phyloP scores from a whole-genome alignment of 2,113 vertebrate genomes.

The Thunnus maccoyii region DNA sequence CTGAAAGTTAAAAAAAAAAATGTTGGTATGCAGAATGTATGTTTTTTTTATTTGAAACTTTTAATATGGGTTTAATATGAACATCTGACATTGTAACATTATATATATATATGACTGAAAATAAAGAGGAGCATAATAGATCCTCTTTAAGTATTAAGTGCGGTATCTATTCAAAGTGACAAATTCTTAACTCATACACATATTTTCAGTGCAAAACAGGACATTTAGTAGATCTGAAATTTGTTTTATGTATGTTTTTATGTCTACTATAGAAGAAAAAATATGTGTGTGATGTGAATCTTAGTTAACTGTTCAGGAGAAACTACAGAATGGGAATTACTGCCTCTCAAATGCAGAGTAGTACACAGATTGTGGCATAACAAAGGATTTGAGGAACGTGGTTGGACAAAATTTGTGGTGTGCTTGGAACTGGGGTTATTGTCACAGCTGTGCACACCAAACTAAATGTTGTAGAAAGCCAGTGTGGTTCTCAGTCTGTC shows the following conservation, averaged over 20 bases:
- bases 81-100: too few relatives aligned
- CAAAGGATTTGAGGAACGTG: not conserved
- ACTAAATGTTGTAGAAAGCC: not conserved
- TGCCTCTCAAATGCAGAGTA: not conserved
- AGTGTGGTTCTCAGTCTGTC: not conserved
- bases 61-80: too few relatives aligned
- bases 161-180: constrained; percentile 6
- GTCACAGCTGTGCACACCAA: not conserved
- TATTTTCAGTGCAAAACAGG: not conserved
- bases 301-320: not conserved
- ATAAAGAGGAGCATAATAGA: too few relatives aligned
- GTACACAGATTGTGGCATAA: not conserved
- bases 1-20: too few relatives aligned
- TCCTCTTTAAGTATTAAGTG: not conserved
- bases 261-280: not conserved
- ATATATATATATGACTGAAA: too few relatives aligned
- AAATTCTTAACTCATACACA: not conserved
- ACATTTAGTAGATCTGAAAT: not conserved
- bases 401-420: not conserved
- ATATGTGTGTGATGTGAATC: not conserved
- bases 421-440: not conserved
- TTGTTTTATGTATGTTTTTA: not conserved
- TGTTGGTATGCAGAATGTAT: too few relatives aligned
- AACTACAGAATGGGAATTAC: not conserved
- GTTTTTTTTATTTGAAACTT: too few relatives aligned